Evolutionary conservation across 2,113 vertebrate genomes (phyloP).

Genomic region (Paralichthys olivaceus): DNA sequence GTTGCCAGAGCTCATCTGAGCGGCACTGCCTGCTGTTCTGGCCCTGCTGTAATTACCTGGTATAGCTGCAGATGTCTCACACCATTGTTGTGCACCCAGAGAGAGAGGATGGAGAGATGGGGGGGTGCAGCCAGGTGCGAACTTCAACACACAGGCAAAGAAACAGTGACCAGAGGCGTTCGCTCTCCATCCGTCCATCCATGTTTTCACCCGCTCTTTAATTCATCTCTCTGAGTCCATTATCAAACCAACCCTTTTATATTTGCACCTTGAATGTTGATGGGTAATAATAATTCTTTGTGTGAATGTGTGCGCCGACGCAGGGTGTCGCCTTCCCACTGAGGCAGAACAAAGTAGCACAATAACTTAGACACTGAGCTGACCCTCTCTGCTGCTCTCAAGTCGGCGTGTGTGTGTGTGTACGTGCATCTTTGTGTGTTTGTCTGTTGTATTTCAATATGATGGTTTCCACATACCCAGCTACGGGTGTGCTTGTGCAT

Average conservation of each 20-base stretch:
- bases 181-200: slow-evolving; percentile 28
- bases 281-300: slow-evolving; percentile 65
- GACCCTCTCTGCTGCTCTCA: slow-evolving; percentile 76
- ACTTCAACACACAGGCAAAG: slow-evolving; percentile 59
- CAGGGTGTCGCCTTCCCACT: slow-evolving; percentile 64
- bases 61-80: slow-evolving; percentile 66
- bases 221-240: slow-evolving; percentile 74
- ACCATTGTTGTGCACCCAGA: slow-evolving; percentile 59
- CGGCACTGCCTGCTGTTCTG: slow-evolving; percentile 65
- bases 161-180: slow-evolving; percentile 35
- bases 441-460: slow-evolving; percentile 39
- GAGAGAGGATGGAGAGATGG: slow-evolving; percentile 22
- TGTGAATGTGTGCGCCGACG: slow-evolving; percentile 32
- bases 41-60: slow-evolving; percentile 71
- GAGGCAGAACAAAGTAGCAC: slow-evolving; percentile 80
- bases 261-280: slow-evolving; percentile 80
- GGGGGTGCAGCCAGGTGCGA: slow-evolving; percentile 45
- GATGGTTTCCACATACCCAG: slow-evolving; percentile 20
- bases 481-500: slow-evolving; percentile 27
- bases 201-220: slow-evolving; percentile 48
- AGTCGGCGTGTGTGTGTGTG: slow-evolving; percentile 64
- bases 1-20: slow-evolving; percentile 39
- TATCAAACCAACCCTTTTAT: slow-evolving; percentile 70
- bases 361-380: slow-evolving; percentile 79
- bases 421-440: slow-evolving; percentile 26